Evolutionary conservation across 2,113 vertebrate species (phyloP).

Genomic region (Actinemys pallida): DNA sequence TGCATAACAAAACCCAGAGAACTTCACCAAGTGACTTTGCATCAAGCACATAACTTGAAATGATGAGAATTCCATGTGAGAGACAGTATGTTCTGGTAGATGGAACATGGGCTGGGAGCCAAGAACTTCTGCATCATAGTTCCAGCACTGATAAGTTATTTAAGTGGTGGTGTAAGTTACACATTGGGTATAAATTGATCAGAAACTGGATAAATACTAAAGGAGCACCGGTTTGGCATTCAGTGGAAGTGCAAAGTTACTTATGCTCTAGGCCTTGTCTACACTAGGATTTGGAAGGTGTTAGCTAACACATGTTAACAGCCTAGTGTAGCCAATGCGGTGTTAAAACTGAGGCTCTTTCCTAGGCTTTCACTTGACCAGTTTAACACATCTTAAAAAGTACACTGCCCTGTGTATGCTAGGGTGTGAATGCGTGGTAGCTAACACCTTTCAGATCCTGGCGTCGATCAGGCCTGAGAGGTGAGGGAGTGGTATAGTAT

Average conservation of each 20-base stretch:
- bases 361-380: neutral
- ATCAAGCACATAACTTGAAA: neutral
- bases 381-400: neutral
- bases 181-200: neutral
- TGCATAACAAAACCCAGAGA: neutral
- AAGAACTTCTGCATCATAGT: neutral
- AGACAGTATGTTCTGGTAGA: neutral
- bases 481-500: neutral
- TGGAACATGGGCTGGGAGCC: neutral
- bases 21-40: rapidly evolving
- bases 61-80: neutral
- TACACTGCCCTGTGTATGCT: neutral
- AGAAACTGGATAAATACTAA: neutral
- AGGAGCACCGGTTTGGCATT: neutral
- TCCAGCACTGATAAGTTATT: neutral
- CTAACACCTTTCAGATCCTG: neutral
- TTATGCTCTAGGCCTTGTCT: neutral
- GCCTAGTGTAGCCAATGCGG: neutral
- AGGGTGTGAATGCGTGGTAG: neutral
- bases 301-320: neutral
- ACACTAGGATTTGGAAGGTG: neutral
- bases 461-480: neutral
- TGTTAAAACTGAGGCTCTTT: neutral
- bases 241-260: neutral
- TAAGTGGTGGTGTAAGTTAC: neutral